Percentiles rank a stretch among this genome's conserved stretches.
Conservation (phyloP, 2,113 vertebrate species). For the Lepus americanus region DNA sequence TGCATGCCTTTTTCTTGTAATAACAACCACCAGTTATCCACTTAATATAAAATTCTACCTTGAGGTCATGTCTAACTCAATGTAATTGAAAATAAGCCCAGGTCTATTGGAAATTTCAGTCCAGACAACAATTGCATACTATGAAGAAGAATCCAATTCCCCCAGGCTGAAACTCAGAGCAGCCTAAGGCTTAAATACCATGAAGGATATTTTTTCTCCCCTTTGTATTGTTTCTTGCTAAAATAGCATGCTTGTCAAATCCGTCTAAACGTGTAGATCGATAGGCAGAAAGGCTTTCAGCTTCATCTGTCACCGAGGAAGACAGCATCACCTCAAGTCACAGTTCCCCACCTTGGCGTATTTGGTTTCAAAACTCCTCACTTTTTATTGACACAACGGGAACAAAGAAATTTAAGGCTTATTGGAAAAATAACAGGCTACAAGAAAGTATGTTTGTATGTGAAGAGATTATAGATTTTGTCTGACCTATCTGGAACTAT, state of each 20-base stretch:
- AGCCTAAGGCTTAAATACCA: conserved; percentile 65
- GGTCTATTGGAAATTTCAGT: conserved; percentile 55
- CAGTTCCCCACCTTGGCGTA: neutral
- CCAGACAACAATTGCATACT: conserved; percentile 59
- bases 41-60: conserved; percentile 72
- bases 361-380: conserved; percentile 50
- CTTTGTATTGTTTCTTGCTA: conserved; percentile 80
- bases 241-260: conserved; percentile 79
- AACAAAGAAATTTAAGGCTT: conserved; percentile 48
- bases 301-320: conserved; percentile 50
- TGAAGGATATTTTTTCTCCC: conserved; percentile 60
- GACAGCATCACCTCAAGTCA: conserved; percentile 18
- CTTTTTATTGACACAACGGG: neutral
- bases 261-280: conserved; percentile 59
- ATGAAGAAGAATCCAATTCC: conserved; percentile 71
- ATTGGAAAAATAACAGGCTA: conserved; percentile 34
- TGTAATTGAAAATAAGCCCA: conserved; percentile 72
- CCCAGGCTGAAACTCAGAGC: conserved; percentile 32
- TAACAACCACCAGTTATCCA: conserved; percentile 60
- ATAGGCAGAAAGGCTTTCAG: conserved; percentile 63
- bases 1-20: conserved; percentile 54
- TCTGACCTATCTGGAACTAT: neutral
- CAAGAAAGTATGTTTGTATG: neutral
- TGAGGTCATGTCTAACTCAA: conserved; percentile 65
- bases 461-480: neutral